phyloP scores from a whole-genome alignment of 1,140 invertebrate species.

The Rhizoglyphus robini region DNA sequence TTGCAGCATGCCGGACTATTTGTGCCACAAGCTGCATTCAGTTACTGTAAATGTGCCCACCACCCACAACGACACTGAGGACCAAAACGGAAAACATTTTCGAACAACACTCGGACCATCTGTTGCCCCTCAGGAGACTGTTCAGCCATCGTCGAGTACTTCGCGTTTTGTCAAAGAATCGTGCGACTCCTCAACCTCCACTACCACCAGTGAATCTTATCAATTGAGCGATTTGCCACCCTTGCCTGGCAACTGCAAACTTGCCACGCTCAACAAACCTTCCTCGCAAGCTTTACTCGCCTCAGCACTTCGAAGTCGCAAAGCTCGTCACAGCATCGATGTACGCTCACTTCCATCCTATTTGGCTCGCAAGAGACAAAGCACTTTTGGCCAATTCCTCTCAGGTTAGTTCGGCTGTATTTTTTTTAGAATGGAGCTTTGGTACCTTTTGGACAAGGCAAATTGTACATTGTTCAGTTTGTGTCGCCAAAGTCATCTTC shows the following conservation, averaged over 20 bases:
- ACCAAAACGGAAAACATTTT: background rate
- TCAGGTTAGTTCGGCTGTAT: background rate
- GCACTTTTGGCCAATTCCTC: slow-evolving; percentile 16
- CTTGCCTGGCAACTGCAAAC: background rate
- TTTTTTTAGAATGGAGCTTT: background rate
- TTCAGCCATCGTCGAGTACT: background rate
- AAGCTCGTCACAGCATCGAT: slow-evolving; percentile 21
- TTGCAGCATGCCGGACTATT: slow-evolving; percentile 8
- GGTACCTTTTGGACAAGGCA: background rate
- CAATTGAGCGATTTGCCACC: background rate
- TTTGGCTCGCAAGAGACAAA: slow-evolving; percentile 21
- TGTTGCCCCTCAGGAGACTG: background rate
- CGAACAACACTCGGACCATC: background rate
- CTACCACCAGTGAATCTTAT: background rate
- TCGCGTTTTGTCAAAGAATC: background rate
- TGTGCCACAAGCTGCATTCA: slow-evolving; percentile 6
- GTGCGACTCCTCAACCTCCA: background rate
- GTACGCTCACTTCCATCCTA: slow-evolving; percentile 21
- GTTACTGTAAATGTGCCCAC: background rate
- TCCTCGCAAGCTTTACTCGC: slow-evolving; percentile 19
- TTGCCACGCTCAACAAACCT: slow-evolving; percentile 26
- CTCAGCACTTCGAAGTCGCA: background rate
- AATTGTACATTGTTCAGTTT: background rate
- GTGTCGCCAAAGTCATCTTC: background rate
- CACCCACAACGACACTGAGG: background rate